Percentiles rank a stretch among this genome's conserved stretches.
Conservation (phyloP, 2,113 vertebrate species). For the Rhea pennata region DNA sequence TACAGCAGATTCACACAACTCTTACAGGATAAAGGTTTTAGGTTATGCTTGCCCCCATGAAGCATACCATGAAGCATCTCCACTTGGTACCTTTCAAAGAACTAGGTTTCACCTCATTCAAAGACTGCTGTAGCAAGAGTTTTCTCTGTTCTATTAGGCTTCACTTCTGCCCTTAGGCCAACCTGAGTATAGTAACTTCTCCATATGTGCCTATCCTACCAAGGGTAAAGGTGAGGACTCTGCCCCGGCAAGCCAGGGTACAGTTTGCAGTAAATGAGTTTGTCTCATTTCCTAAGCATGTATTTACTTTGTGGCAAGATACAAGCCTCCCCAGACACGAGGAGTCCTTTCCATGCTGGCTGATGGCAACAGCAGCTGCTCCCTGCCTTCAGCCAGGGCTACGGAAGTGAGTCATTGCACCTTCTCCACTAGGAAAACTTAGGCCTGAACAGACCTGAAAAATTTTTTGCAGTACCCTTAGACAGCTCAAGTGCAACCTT, state of each 20-base stretch:
- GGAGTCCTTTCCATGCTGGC: neutral
- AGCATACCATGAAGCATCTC: neutral
- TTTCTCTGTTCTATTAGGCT: too few relatives aligned
- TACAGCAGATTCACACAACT: neutral
- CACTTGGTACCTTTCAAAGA: neutral
- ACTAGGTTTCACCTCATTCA: neutral
- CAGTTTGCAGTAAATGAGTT: neutral
- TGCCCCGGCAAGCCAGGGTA: too few relatives aligned
- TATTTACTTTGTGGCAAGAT: neutral
- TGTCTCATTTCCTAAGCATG: accelerated
- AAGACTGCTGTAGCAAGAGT: too few relatives aligned
- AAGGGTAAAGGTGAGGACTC: too few relatives aligned
- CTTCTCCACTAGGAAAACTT: neutral
- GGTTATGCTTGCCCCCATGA: too few relatives aligned
- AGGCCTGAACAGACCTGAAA: neutral
- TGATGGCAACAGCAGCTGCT: neutral
- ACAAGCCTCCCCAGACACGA: neutral
- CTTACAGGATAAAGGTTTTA: neutral
- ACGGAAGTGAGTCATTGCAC: neutral
- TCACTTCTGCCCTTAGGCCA: too few relatives aligned
- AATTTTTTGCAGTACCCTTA: neutral
- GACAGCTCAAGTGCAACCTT: neutral
- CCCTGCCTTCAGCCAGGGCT: accelerated
- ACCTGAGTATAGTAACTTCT: too few relatives aligned
- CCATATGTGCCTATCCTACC: too few relatives aligned